Conservation (phyloP, 2,888 invertebrate species). For the Asteroscopus sphinx region DNA sequence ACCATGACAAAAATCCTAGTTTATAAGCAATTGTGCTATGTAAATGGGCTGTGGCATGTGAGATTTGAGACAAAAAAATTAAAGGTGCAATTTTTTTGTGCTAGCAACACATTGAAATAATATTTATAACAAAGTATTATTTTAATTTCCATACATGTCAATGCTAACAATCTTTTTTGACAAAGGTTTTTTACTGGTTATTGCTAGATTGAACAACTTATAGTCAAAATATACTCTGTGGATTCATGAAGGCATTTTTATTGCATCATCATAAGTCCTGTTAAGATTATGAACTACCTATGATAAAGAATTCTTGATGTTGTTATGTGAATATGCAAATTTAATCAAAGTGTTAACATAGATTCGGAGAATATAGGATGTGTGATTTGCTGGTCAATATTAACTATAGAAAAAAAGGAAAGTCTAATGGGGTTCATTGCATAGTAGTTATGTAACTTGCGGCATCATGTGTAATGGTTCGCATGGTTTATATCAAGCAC, state of each 20-base stretch:
- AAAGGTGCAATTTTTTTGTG: neutral
- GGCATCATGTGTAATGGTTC: too few species aligned
- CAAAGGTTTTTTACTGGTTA: neutral
- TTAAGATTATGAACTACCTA: constrained; percentile 12
- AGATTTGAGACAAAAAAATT: neutral
- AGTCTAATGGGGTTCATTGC: too few species aligned
- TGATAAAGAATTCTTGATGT: constrained; percentile 26
- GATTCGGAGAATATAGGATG: neutral
- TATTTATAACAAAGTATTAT: neutral
- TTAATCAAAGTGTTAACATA: constrained; percentile 2
- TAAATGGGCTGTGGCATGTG: constrained; percentile 9
- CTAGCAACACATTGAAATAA: constrained; percentile 17
- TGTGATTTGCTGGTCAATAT: neutral
- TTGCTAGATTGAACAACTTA: neutral
- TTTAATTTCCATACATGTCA: neutral
- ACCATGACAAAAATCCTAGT: constrained; percentile 7
- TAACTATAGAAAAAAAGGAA: neutral
- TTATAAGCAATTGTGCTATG: constrained; percentile 3
- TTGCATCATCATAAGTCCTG: constrained; percentile 36
- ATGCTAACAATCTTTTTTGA: too few species aligned
- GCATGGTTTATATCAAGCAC: too few species aligned
- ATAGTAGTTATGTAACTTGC: too few species aligned
- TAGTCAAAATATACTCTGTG: neutral
- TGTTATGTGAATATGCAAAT: neutral
- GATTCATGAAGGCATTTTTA: neutral